These are phyloP conservation scores for Capitulum mitella DNA, from an alignment of 2,888 invertebrate genomes.

Conservation along the genomic window DNA sequence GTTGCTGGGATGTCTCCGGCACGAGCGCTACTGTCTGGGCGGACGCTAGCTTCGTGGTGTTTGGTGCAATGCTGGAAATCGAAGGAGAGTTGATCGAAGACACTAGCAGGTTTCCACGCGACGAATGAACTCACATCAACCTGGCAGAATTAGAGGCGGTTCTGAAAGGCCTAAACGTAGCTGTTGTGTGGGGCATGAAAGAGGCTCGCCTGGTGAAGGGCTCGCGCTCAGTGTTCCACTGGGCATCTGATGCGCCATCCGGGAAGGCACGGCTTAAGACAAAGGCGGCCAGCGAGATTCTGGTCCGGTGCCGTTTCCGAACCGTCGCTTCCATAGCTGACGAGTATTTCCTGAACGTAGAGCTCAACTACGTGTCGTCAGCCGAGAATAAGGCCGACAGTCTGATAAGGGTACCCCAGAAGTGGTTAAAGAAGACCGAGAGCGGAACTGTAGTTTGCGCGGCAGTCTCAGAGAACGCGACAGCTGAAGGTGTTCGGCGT, in stretches of 20 bases:
- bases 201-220: neutral
- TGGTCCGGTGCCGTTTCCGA: neutral
- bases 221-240: neutral
- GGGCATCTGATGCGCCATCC: neutral
- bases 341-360: neutral
- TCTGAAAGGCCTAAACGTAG: neutral
- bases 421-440: too few species aligned
- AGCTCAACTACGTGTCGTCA: neutral
- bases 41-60: constrained; percentile 16
- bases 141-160: too few species aligned
- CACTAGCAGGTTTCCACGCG: neutral
- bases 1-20: constrained; percentile 26
- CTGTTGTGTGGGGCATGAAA: neutral
- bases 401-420: neutral
- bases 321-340: neutral
- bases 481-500: neutral
- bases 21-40: constrained; percentile 11
- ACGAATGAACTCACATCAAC: constrained; percentile 23
- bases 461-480: too few species aligned
- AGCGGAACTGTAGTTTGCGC: too few species aligned
- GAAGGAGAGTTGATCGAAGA: constrained; percentile 25
- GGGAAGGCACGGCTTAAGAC: neutral
- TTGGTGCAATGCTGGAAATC: constrained; percentile 23
- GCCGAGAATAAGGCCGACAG: neutral
- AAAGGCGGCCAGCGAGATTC: neutral